A percentile compares a stretch with the other conserved stretches of the same genome.
These are phyloP conservation scores for Drosophila willistoni DNA, from an alignment of 1,140 invertebrate species.

Conservation along the genomic window DNA sequence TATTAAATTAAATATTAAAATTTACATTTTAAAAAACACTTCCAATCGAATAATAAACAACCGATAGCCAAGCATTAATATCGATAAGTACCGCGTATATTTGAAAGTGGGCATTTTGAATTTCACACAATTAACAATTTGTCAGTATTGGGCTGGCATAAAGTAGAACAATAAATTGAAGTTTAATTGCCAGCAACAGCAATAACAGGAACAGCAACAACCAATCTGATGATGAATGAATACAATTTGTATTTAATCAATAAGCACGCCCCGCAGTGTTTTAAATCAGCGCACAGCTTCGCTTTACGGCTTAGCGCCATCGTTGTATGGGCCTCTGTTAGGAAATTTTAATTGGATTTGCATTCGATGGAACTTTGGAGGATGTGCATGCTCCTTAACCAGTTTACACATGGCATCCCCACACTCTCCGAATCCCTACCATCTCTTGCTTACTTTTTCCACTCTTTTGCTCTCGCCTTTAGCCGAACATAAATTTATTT, in stretches of 20 bases:
- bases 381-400: slow-evolving; percentile 38
- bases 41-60: not conserved
- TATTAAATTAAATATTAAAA: too few species aligned
- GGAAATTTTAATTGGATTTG: slow-evolving; percentile 78
- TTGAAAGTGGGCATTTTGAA: slow-evolving; percentile 11
- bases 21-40: too few species aligned
- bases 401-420: slow-evolving; percentile 44
- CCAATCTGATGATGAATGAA: slow-evolving; percentile 71
- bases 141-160: slow-evolving; percentile 33
- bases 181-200: slow-evolving; percentile 68
- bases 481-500: slow-evolving; percentile 76
- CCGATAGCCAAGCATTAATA: not conserved
- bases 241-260: slow-evolving; percentile 81
- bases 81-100: not conserved
- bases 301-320: slow-evolving; percentile 80
- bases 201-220: slow-evolving; percentile 36
- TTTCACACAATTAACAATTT: slow-evolving; percentile 1
- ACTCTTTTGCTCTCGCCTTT: slow-evolving; percentile 35
- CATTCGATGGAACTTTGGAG: slow-evolving; percentile 52
- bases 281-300: slow-evolving; percentile 79
- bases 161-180: slow-evolving; percentile 59
- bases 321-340: slow-evolving; percentile 26
- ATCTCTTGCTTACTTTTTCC: not conserved
- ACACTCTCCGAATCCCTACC: not conserved
- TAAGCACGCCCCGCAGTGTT: slow-evolving; percentile 78